Evolutionary conservation across 35 echinoderm and acorn worm species (phyloP).

Genomic region (Lytechinus variegatus): DNA sequence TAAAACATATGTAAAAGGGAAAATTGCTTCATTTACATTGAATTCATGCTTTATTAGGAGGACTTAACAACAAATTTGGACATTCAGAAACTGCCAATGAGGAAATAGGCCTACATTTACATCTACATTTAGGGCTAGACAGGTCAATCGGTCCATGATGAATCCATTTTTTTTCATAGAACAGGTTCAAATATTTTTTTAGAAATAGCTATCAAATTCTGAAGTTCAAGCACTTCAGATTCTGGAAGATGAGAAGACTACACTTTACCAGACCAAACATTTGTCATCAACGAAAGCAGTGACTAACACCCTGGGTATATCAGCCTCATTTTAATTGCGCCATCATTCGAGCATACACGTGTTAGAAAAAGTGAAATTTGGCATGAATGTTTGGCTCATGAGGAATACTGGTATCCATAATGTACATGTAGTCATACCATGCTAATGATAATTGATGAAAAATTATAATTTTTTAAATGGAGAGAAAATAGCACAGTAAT

Average conservation of each 20-base stretch:
- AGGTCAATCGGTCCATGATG: too few species aligned
- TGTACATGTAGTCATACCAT: background rate
- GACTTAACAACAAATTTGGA: too few species aligned
- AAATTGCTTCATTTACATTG: too few species aligned
- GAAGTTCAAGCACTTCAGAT: background rate
- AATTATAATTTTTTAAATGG: background rate
- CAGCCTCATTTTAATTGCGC: background rate
- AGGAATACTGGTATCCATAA: background rate
- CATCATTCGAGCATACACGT: background rate
- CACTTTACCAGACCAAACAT: background rate
- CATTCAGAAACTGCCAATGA: too few species aligned
- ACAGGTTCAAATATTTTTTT: too few species aligned
- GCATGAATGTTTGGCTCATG: background rate
- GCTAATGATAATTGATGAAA: background rate
- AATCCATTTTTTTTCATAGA: too few species aligned
- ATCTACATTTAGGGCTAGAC: too few species aligned
- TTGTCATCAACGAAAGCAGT: constrained; percentile 2
- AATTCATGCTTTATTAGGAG: too few species aligned
- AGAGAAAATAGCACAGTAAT: background rate
- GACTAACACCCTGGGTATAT: constrained; percentile 10
- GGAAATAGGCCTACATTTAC: too few species aligned
- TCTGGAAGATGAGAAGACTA: background rate
- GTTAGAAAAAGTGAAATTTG: background rate
- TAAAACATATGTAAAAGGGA: too few species aligned
- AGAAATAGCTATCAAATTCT: too few species aligned